Evolutionary conservation across 2,113 vertebrate genomes (phyloP).

Genomic region (Odobenus rosmarus): DNA sequence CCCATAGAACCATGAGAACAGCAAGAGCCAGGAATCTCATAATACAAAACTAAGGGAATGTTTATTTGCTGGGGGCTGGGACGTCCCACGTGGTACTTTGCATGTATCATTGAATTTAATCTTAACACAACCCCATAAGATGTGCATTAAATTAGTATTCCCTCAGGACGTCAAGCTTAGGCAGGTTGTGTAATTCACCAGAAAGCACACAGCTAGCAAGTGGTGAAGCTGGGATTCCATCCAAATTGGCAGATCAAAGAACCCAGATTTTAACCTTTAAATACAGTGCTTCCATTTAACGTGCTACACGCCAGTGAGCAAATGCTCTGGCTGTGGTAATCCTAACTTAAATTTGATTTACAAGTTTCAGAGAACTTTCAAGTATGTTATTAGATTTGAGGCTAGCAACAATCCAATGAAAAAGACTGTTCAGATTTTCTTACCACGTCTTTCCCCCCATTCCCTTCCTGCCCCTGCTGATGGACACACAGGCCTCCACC

Average conservation of each 20-base stretch:
- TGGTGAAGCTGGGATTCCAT: background rate
- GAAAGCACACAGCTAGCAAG: background rate
- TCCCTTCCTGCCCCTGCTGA: background rate
- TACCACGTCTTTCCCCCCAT: background rate
- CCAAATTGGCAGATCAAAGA: slow-evolving; percentile 1
- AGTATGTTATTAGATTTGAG: background rate
- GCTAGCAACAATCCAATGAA: background rate
- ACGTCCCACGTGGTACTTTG: background rate
- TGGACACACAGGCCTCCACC: background rate
- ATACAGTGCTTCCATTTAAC: background rate
- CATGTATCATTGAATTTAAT: background rate
- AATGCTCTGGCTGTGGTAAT: background rate
- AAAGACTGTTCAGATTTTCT: background rate
- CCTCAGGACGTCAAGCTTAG: background rate
- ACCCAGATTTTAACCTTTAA: background rate
- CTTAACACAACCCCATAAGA: background rate
- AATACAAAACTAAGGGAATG: background rate
- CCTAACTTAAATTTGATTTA: background rate
- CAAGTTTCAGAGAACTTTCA: slow-evolving; percentile 7
- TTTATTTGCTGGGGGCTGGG: background rate
- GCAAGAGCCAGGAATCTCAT: background rate
- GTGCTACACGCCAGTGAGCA: background rate
- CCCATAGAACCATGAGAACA: background rate
- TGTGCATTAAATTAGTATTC: background rate
- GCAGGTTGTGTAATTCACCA: background rate